Evolutionary conservation across 2,888 invertebrate species (phyloP), one percentile per base, ranked within the genome.

Genomic region (Stenodera caucasica): DNA sequence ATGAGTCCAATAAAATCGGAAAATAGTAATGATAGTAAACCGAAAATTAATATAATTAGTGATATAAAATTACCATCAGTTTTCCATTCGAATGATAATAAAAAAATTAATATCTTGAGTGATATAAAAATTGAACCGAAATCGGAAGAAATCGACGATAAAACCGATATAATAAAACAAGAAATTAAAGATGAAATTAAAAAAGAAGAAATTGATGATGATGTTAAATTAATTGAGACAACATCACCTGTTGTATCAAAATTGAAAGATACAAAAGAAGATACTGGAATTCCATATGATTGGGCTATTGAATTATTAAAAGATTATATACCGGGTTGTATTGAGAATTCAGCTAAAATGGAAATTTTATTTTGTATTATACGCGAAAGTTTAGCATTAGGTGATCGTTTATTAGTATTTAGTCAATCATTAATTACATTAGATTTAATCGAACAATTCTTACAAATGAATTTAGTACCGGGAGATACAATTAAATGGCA

Each of bases 261-360:
- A 45, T 11, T 83, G 1, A 72, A 66, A 54, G 75, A 74, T 55
- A 80, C 82, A 0, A 89, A 88, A 77, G 90, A 90, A 76, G 91
- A 90, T 68, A 90, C 90, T 72, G 91, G 91, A 68, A 89, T 94
- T 78, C 91, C 92, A 0, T 94, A 94, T 72, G 94, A 94, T 75
- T 94, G 94, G 94, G 93, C 94, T 9, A 81, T 89, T 11, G 92
- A 93, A 70, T 80, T 94, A 53, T 84, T 94, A 76, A 92, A 91
- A 80, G 90, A 88, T 69, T 98, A 98, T 78, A 83, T 89, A 63
- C 90, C 94, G 0, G 96, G 95, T n/a, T 83, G 90, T 40, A 87
- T 97, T 67, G 94, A 94, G 75, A 94, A 95, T 75, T 95, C 97
- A 2, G 93, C 94, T 1, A 99, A 99, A 83, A 94, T 99, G 90